phyloP scores from a whole-genome alignment of 1,140 invertebrate genomes.

The Drosophila lowei region DNA sequence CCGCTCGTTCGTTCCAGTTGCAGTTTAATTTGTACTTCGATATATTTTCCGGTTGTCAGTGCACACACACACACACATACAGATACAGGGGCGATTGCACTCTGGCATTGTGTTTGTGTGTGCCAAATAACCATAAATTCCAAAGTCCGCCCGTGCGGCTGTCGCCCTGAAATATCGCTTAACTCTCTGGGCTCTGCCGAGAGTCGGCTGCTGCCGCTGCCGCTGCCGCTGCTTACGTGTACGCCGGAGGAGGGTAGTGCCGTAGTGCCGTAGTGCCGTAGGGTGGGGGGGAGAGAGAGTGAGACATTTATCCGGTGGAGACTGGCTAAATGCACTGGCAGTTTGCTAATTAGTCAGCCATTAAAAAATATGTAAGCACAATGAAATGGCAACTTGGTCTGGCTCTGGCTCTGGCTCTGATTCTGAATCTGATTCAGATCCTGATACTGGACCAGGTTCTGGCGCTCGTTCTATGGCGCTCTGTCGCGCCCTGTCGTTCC shows the following conservation, averaged over 20 bases:
- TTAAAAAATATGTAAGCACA: slow-evolving; percentile 56
- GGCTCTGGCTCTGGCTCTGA: not conserved
- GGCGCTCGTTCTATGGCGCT: not conserved
- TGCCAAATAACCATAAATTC: slow-evolving; percentile 70
- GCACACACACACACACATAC: slow-evolving; percentile 23
- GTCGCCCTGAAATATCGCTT: slow-evolving; percentile 68
- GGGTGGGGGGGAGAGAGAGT: slow-evolving; percentile 11
- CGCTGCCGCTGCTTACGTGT: not conserved
- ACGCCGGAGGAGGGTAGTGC: not conserved
- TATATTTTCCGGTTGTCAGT: slow-evolving; percentile 76
- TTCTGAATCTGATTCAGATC: not conserved
- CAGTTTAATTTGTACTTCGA: slow-evolving; percentile 80
- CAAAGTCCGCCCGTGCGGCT: slow-evolving; percentile 55
- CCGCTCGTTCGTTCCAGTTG: slow-evolving; percentile 41
- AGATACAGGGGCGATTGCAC: too few relatives aligned
- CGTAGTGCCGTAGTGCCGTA: too few relatives aligned
- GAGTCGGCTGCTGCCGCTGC: not conserved
- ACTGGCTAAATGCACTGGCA: slow-evolving; percentile 49
- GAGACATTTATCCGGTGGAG: slow-evolving; percentile 24
- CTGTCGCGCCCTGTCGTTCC: too few relatives aligned
- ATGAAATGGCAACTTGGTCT: slow-evolving; percentile 15
- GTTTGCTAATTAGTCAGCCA: slow-evolving; percentile 60
- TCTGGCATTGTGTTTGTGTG: slow-evolving; percentile 36
- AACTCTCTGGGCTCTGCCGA: slow-evolving; percentile 39
- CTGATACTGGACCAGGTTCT: slow-evolving; percentile 3